phyloP scores from a whole-genome alignment of 2,888 invertebrate species.

The Troglohyphantes excavatus region DNA sequence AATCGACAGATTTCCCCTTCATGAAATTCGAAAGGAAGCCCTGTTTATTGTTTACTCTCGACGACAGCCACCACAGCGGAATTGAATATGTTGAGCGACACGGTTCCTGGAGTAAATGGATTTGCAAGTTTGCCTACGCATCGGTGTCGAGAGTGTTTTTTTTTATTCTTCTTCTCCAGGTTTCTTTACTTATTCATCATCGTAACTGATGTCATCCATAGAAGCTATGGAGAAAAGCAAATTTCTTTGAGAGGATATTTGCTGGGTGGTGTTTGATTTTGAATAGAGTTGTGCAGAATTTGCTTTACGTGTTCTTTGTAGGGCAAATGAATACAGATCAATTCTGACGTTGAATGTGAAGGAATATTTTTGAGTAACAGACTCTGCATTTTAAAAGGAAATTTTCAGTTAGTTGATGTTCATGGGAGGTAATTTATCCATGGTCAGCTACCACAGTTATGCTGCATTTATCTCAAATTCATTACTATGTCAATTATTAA shows the following conservation, averaged over 20 bases:
- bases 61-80: neutral
- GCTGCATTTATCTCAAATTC: no score
- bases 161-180: neutral
- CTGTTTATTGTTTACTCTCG: conserved; percentile 57
- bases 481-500: no score
- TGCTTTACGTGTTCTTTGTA: no score
- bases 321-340: no score
- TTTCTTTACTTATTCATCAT: conserved; percentile 25
- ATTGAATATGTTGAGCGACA: conserved; percentile 15
- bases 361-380: no score
- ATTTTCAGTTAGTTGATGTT: no score
- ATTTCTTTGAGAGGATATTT: neutral
- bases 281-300: no score
- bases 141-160: neutral
- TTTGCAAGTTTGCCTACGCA: conserved; percentile 43
- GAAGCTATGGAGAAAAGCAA: neutral
- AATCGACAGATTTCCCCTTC: conserved; percentile 3
- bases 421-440: no score
- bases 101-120: conserved; percentile 24
- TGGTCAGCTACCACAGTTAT: no score
- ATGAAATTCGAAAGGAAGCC: neutral
- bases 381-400: no score
- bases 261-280: neutral
- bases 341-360: no score
- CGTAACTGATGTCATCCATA: neutral